Conservation (phyloP, 2,888 invertebrate genomes). For the Drosophila mimetica region DNA sequence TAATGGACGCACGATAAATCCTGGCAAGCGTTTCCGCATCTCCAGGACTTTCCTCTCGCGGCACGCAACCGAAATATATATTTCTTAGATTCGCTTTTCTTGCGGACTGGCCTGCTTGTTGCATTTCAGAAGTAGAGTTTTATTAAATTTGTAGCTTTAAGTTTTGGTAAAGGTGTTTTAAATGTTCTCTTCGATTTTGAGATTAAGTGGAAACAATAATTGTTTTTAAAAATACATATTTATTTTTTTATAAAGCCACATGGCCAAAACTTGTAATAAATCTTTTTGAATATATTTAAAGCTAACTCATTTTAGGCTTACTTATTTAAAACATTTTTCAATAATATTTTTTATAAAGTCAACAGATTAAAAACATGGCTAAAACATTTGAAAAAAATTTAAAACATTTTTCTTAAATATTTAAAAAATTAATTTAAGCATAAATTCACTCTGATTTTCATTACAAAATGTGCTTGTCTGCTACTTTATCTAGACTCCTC, state of each 20-base stretch:
- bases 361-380: no score
- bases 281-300: no score
- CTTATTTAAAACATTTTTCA: no score
- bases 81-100: slow-evolving; percentile 42
- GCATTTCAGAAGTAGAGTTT: slow-evolving; percentile 4
- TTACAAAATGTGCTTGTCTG: not conserved
- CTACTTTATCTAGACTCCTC: not conserved
- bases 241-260: no score
- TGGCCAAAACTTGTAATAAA: no score
- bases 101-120: slow-evolving; percentile 23
- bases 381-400: no score
- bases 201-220: no score
- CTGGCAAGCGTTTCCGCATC: slow-evolving; percentile 72
- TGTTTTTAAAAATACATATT: no score
- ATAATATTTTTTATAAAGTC: no score
- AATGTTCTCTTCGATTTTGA: no score
- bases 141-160: not conserved
- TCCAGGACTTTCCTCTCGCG: slow-evolving; percentile 24
- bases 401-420: no score
- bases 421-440: not conserved
- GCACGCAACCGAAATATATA: slow-evolving; percentile 64
- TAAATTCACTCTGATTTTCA: slow-evolving; percentile 3
- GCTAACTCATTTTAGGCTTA: no score
- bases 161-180: not conserved
- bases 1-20: slow-evolving; percentile 81